A percentile compares a stretch with the other conserved stretches of the same genome.
Conservation (phyloP, 1,140 invertebrate genomes). For the Temnothorax longispinosus region DNA sequence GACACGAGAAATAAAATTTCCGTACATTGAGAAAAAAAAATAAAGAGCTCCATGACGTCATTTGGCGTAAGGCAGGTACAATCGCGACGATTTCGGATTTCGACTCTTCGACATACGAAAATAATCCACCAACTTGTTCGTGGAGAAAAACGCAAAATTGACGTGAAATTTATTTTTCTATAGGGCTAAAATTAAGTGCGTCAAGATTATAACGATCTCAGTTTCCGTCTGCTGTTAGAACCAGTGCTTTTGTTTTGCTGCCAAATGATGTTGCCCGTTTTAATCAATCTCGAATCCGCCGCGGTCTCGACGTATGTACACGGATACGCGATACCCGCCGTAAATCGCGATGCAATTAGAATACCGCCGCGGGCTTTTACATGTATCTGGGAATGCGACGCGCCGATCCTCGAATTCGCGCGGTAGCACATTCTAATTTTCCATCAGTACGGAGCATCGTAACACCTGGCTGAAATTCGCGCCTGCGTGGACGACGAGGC, state of each 20-base stretch:
- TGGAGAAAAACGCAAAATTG: background rate
- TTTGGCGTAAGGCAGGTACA: background rate
- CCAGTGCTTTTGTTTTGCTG: background rate
- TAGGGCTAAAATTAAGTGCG: background rate
- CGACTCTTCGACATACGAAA: slow-evolving; percentile 7
- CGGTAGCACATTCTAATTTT: slow-evolving; percentile 44
- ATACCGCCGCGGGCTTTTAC: slow-evolving; percentile 13
- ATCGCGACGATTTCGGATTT: slow-evolving; percentile 3
- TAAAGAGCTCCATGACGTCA: background rate
- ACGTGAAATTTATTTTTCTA: slow-evolving; percentile 26
- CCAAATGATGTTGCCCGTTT: background rate
- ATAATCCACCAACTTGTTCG: slow-evolving; percentile 7
- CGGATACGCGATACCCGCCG: background rate
- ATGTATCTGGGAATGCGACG: slow-evolving; percentile 26
- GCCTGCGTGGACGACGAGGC: slow-evolving; percentile 74
- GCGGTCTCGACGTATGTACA: no score
- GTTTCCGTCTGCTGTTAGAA: background rate
- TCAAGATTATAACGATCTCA: background rate
- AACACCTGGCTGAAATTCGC: slow-evolving; percentile 78
- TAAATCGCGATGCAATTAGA: slow-evolving; percentile 46
- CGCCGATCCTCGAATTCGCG: slow-evolving; percentile 9
- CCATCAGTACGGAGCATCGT: slow-evolving; percentile 48
- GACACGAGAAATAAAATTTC: background rate
- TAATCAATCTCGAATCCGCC: slow-evolving; percentile 18
- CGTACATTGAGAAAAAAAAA: background rate